Evolutionary conservation across 30 jellyfish, hydroid and myxozoan species (phyloP), one percentile per base, ranked within the genome.

Genomic region (Aurelia aurita): DNA sequence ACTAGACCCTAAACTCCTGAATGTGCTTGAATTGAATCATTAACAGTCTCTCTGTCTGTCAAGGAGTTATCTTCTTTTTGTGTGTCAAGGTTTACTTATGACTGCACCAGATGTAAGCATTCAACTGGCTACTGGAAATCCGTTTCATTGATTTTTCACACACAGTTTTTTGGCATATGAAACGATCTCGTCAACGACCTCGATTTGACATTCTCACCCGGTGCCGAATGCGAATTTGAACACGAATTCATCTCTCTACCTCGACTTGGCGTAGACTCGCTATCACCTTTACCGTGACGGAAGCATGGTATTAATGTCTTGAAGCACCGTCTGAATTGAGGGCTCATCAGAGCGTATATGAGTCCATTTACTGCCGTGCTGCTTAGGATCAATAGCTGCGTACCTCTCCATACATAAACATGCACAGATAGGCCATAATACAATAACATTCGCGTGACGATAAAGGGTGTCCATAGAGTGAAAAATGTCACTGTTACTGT

Each of bases 381-480:
- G 75, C 94, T 84, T 0, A 92, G 86, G 0, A 92, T 87, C 62
- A 92, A 49, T 73, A 92, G 68, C 81, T 92, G 98, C 1, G 97
- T 49, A 3, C 82, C 90, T 29, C 84, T 83, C 98, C 98, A 92
- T 18, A 92, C 11, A 72, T 58, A 63, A 12, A 69, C 90, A 69
- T 83, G 87, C 77, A 92, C 81, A 16, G 54, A 45, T 5, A 87
- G 79, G 51, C 49, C 90, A 58, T 77, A 92, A 71, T 92, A 92
- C 66, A 73, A 22, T 5, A 87, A 87, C 89, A 92, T 75, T 32
- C 98, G 95, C 4, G 66, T 61, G 25, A 86, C 79, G 53, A 92
- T 82, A 69, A 92, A 92, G 46, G 98, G 98, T 69, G 98, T 92
- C 98, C 98, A 92, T 57, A 92, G 43, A 0, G 78, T 59, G 79